Percentiles rank a stretch among this genome's conserved stretches.
Evolutionary conservation across 2,797 vertebrate species (phyloP).

Genomic region (Mormyrus hasselquistii): DNA sequence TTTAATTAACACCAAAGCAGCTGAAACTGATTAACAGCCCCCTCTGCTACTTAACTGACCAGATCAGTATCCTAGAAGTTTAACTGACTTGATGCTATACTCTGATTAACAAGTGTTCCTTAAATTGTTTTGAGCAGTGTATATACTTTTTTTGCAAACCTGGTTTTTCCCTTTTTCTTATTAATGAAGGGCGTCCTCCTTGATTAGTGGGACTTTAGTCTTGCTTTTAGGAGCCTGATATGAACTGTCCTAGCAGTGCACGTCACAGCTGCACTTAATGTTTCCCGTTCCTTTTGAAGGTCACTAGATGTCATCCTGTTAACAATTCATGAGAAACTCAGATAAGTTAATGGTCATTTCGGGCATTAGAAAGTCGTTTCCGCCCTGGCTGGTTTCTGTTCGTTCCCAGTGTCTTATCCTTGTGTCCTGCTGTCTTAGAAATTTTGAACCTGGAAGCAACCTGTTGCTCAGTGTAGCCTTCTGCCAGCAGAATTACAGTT

Average conservation of each 20-base stretch:
- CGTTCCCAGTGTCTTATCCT: neutral
- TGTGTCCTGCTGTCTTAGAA: neutral
- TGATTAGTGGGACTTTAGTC: neutral
- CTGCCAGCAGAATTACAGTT: neutral
- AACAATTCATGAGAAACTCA: neutral
- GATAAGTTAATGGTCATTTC: neutral
- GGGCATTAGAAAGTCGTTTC: neutral
- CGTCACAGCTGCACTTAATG: neutral
- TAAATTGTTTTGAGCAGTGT: no score
- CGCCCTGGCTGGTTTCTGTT: neutral
- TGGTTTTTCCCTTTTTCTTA: neutral
- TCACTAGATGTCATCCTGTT: neutral
- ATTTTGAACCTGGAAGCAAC: neutral
- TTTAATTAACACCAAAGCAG: no score
- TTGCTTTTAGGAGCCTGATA: neutral
- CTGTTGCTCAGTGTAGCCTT: neutral
- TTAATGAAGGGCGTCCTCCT: neutral
- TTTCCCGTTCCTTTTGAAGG: neutral
- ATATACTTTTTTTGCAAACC: neutral
- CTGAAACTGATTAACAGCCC: no score
- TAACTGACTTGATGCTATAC: no score
- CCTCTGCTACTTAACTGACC: no score
- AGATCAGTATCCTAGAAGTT: no score
- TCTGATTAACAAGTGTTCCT: no score
- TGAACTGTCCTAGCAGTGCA: neutral